These are phyloP conservation scores for Spea hammondii DNA, from an alignment of 2,797 vertebrate genomes.

Conservation along the genomic window DNA sequence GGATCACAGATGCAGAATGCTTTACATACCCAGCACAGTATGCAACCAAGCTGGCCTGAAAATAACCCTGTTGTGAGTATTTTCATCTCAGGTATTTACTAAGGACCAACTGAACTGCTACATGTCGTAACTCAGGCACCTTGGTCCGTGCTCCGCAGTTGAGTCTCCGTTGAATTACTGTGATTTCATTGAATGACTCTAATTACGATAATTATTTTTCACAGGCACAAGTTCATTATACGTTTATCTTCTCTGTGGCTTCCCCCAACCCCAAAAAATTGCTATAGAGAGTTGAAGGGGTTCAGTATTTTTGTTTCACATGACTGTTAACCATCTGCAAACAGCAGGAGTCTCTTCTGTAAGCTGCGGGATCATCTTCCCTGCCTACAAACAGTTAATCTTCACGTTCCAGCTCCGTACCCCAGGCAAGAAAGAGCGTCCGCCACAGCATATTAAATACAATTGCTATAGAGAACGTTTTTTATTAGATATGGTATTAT, in stretches of 20 bases:
- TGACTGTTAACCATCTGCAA: conserved; percentile 33
- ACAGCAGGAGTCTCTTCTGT: conserved; percentile 22
- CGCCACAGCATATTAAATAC: neutral
- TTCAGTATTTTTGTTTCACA: conserved; percentile 38
- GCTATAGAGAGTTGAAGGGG: conserved; percentile 17
- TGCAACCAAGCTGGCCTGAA: no score
- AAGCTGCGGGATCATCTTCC: conserved; percentile 11
- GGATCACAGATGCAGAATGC: no score
- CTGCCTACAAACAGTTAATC: conserved; percentile 8
- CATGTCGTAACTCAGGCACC: no score
- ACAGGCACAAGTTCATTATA: no score
- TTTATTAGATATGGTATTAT: neutral
- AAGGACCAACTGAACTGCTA: no score
- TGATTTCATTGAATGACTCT: no score
- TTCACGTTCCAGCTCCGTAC: neutral
- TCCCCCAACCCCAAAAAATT: neutral
- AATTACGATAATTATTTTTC: no score
- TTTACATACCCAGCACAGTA: no score
- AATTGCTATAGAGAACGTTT: neutral
- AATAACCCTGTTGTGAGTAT: no score
- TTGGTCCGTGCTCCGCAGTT: no score
- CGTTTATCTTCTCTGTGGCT: neutral
- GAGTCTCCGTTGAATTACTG: no score
- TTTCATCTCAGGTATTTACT: no score
- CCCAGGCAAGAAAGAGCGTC: neutral